Percentiles rank a stretch among this genome's conserved stretches.
phyloP scores from a whole-genome alignment of 2,888 invertebrate species.

The Mamestra brassicae region DNA sequence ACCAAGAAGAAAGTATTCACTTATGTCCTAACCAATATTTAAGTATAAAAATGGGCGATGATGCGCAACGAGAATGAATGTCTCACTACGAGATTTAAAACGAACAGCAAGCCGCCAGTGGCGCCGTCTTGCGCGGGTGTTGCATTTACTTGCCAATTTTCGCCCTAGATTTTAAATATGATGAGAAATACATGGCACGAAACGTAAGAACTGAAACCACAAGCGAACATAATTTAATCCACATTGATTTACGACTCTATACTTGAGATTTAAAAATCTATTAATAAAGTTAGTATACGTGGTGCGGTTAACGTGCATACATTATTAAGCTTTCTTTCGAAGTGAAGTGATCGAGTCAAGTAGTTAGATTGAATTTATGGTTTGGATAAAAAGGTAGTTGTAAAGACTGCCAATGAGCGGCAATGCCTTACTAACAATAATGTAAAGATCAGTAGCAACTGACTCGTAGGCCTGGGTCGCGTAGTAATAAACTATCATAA shows the following conservation, averaged over 20 bases:
- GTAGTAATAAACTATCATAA: conserved; percentile 58
- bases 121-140: conserved; percentile 37
- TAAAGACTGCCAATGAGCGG: conserved; percentile 56
- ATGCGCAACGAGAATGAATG: conserved; percentile 46
- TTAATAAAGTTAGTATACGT: conserved; percentile 64
- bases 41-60: conserved; percentile 59
- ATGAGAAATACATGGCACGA: conserved; percentile 64
- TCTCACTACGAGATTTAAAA: conserved; percentile 30
- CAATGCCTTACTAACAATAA: conserved; percentile 67
- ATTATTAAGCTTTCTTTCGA: conserved; percentile 51
- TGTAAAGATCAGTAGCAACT: conserved; percentile 70
- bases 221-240: conserved; percentile 61
- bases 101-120: conserved; percentile 46
- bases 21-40: conserved; percentile 61
- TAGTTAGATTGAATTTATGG: conserved; percentile 45
- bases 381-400: conserved; percentile 23
- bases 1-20: conserved; percentile 67
- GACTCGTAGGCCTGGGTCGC: conserved; percentile 82
- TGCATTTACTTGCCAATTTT: conserved; percentile 53
- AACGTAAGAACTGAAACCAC: conserved; percentile 57
- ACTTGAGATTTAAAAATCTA: conserved; percentile 66
- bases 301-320: conserved; percentile 67
- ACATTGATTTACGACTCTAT: conserved; percentile 65
- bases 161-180: conserved; percentile 48
- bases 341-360: conserved; percentile 57